These are phyloP conservation scores for Hybognathus amarus DNA, from an alignment of 2,797 vertebrate genomes.

Conservation along the genomic window DNA sequence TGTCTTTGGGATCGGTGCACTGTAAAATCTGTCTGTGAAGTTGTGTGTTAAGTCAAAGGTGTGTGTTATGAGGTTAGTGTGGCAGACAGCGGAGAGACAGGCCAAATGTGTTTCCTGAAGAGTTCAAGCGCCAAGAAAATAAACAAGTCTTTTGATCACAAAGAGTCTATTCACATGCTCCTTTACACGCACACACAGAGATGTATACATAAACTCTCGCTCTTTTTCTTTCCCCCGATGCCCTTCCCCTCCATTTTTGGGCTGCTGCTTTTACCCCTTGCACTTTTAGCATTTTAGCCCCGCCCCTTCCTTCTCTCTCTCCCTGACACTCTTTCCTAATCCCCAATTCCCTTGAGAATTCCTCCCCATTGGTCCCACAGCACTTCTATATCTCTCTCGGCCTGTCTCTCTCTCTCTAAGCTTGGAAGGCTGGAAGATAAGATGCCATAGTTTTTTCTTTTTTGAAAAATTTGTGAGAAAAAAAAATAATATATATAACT, in stretches of 20 bases:
- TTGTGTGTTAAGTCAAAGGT: conserved; percentile 53
- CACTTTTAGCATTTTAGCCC: conserved; percentile 57
- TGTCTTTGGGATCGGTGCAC: conserved; percentile 6
- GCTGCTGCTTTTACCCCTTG: conserved; percentile 46
- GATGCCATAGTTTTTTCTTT: conserved; percentile 19
- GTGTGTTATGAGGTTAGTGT: conserved; percentile 45
- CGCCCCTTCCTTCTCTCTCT: conserved; percentile 51
- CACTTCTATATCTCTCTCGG: conserved; percentile 41
- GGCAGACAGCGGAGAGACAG: conserved; percentile 70
- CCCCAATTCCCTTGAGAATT: conserved; percentile 57
- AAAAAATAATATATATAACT: background rate
- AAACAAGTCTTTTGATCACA: conserved; percentile 84
- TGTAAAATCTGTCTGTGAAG: conserved; percentile 61
- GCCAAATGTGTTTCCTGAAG: conserved; percentile 77
- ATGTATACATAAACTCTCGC: conserved; percentile 53
- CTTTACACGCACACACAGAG: conserved; percentile 38
- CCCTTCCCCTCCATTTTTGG: conserved; percentile 46
- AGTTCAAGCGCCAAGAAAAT: conserved; percentile 83
- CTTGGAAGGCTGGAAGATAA: conserved; percentile 19
- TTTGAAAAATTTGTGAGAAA: conserved; percentile 11
- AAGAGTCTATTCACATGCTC: conserved; percentile 78
- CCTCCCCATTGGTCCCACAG: conserved; percentile 62
- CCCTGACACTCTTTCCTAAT: conserved; percentile 54
- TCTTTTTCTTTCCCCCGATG: conserved; percentile 31
- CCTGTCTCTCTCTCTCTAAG: conserved; percentile 22